Conservation (phyloP, 2,888 invertebrate species). For the Tupiocoris notatus region DNA sequence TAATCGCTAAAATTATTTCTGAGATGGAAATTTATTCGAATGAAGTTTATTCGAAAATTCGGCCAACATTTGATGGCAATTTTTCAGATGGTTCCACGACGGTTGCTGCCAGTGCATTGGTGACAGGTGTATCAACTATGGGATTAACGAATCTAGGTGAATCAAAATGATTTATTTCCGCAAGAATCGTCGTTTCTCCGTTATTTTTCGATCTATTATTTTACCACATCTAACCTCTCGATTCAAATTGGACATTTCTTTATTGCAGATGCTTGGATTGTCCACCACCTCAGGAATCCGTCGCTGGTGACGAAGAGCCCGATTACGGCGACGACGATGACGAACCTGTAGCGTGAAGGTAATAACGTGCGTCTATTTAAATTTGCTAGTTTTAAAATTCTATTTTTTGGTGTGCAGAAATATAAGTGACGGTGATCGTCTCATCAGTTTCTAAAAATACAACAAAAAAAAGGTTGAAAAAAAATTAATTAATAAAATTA, state of each 20-base stretch:
- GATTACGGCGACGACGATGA: constrained; percentile 35
- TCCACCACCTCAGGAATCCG: constrained; percentile 22
- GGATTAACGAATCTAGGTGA: constrained; percentile 80
- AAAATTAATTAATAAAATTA: too few species aligned
- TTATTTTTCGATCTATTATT: background rate
- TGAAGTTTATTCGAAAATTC: background rate
- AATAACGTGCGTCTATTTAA: too few species aligned
- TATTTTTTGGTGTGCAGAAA: too few species aligned
- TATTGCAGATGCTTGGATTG: constrained; percentile 28
- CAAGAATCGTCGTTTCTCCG: background rate
- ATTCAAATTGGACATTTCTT: too few species aligned
- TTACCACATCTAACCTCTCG: background rate
- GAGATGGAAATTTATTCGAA: background rate
- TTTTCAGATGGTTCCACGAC: constrained; percentile 81
- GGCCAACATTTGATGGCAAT: too few species aligned
- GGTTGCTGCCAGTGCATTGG: constrained; percentile 94
- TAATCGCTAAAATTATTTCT: too few species aligned
- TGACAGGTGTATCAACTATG: constrained; percentile 82
- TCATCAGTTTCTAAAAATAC: too few species aligned
- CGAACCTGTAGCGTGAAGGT: constrained; percentile 15
- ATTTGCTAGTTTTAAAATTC: too few species aligned
- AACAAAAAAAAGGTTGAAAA: too few species aligned
- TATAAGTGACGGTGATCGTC: too few species aligned
- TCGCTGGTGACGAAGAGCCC: constrained; percentile 22
- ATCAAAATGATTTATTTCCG: too few species aligned